Evolutionary conservation across 2,113 vertebrate genomes (phyloP).

Genomic region (Beaufortia kweichowensis): DNA sequence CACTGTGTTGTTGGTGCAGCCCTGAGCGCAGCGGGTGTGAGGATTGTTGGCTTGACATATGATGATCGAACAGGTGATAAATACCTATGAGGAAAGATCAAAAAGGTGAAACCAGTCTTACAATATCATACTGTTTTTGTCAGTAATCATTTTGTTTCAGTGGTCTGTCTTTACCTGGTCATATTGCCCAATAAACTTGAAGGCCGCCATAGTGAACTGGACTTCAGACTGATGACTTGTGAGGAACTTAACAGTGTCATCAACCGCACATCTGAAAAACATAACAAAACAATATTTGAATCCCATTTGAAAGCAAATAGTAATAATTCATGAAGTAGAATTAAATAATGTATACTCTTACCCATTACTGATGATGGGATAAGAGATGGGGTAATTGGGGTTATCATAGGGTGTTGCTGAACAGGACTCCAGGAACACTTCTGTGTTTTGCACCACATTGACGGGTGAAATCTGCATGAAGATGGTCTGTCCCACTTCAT

Average conservation of each 20-base stretch:
- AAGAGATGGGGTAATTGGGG: constrained; percentile 60
- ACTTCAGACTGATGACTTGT: constrained; percentile 44
- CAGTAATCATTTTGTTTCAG: too few species aligned
- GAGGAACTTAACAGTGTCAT: constrained; percentile 60
- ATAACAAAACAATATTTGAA: too few species aligned
- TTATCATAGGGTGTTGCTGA: constrained; percentile 69
- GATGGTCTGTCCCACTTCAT: constrained; percentile 53
- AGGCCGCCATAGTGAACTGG: constrained; percentile 70
- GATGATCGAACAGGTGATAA: constrained; percentile 60
- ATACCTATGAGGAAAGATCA: constrained; percentile 45
- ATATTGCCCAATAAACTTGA: constrained; percentile 71
- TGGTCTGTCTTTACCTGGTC: constrained; percentile 66
- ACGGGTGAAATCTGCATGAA: constrained; percentile 67
- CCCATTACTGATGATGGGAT: constrained; percentile 73
- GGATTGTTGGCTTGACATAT: constrained; percentile 64
- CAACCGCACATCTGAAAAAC: constrained; percentile 61
- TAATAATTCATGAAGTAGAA: too few species aligned
- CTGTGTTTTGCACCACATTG: constrained; percentile 58
- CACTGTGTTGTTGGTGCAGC: constrained; percentile 56
- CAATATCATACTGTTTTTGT: too few species aligned
- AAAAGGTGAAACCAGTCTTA: neutral
- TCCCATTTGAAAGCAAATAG: too few species aligned
- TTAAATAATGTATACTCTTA: constrained; percentile 37
- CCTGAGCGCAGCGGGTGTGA: constrained; percentile 63
- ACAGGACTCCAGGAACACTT: constrained; percentile 75